A percentile compares a stretch with the other conserved stretches of the same genome.
Conservation (phyloP, 2,888 invertebrate species). For the Eupithecia subfuscata region DNA sequence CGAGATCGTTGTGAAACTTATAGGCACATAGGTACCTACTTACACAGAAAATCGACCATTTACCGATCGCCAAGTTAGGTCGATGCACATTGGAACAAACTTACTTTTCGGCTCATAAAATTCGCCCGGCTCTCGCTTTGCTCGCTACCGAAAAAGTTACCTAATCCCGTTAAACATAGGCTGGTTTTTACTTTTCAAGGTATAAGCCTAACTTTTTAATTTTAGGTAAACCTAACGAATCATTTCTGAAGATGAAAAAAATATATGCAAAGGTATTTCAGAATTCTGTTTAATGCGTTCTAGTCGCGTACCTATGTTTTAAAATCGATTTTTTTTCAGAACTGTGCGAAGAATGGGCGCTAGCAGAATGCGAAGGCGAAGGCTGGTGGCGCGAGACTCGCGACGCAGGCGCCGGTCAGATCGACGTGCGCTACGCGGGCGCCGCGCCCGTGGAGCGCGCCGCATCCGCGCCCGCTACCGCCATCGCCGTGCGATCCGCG, state of each 20-base stretch:
- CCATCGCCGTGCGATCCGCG: constrained; percentile 92
- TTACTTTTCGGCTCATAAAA: background rate
- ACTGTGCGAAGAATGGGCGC: constrained; percentile 87
- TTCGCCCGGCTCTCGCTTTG: background rate
- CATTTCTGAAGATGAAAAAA: no score
- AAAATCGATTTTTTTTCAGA: constrained; percentile 72
- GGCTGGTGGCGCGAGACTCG: constrained; percentile 78
- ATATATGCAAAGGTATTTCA: background rate
- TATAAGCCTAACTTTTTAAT: no score
- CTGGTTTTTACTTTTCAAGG: no score
- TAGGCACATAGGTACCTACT: constrained; percentile 1
- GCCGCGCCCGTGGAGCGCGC: constrained; percentile 90
- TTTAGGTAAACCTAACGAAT: no score
- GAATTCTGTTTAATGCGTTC: background rate
- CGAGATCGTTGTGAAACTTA: constrained; percentile 55
- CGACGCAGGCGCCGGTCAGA: constrained; percentile 85
- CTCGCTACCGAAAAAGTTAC: background rate
- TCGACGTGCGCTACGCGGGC: constrained; percentile 91
- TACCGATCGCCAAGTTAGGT: background rate
- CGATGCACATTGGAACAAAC: background rate
- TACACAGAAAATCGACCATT: constrained; percentile 1
- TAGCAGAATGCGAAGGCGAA: constrained; percentile 85
- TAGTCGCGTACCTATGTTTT: background rate
- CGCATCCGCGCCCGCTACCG: constrained; percentile 89
- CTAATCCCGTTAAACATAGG: no score